phyloP scores from a whole-genome alignment of 2,888 invertebrate species.

The Phanerotoma sp. region DNA sequence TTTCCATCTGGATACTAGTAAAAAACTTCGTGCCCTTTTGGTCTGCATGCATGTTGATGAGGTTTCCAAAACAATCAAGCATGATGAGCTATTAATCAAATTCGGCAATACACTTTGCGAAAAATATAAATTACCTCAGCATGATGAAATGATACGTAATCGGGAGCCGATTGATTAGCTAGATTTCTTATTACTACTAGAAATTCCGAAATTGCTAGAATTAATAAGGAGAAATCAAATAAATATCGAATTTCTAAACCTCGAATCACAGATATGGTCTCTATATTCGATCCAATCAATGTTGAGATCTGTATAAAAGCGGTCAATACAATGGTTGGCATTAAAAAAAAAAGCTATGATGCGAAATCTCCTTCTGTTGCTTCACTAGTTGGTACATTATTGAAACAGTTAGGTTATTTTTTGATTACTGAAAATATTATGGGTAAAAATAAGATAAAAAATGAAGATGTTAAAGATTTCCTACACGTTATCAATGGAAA shows the following conservation, averaged over 20 bases:
- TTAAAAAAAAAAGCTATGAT: background rate
- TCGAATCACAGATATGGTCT: background rate
- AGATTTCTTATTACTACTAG: background rate
- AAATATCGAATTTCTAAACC: background rate
- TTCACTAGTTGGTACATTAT: background rate
- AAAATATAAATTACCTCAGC: background rate
- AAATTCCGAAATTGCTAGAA: background rate
- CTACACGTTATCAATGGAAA: background rate
- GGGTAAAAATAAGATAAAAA: background rate
- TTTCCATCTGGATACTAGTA: background rate
- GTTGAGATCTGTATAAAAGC: too few species aligned
- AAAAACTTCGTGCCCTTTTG: background rate
- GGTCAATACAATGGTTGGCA: background rate
- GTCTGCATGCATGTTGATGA: background rate
- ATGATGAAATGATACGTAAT: background rate
- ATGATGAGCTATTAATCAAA: background rate
- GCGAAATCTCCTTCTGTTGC: background rate
- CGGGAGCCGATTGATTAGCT: background rate
- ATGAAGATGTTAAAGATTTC: background rate
- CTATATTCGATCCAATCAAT: too few species aligned
- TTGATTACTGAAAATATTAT: slow-evolving; percentile 8
- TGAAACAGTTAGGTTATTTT: slow-evolving; percentile 7
- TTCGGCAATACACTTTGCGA: background rate
- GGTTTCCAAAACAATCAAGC: background rate
- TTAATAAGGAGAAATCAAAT: background rate